Conservation (phyloP, 2,113 vertebrate species). For the Carassius carassius region DNA sequence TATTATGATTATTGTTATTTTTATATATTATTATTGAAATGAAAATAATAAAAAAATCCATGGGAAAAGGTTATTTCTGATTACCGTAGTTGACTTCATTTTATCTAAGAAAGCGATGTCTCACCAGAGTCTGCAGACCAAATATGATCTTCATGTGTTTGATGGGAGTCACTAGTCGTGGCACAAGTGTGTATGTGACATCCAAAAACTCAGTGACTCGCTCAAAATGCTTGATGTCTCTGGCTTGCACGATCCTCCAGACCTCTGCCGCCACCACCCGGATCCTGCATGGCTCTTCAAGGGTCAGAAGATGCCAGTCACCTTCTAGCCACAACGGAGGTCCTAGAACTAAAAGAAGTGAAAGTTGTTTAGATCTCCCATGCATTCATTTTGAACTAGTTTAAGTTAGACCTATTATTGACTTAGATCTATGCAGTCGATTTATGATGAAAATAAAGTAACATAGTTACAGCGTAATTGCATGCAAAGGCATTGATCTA, state of each 20-base stretch:
- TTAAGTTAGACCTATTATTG: neutral
- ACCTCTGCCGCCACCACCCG: slow-evolving; percentile 65
- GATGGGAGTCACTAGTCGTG: slow-evolving; percentile 69
- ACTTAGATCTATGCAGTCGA: no score
- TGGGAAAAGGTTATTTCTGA: neutral
- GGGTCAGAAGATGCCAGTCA: slow-evolving; percentile 58
- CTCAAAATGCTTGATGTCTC: slow-evolving; percentile 68
- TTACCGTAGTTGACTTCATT: neutral
- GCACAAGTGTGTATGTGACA: slow-evolving; percentile 61
- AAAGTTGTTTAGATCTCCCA: neutral
- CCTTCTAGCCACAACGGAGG: slow-evolving; percentile 59
- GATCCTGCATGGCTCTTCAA: slow-evolving; percentile 65
- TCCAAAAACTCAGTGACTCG: slow-evolving; percentile 67
- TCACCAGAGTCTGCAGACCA: slow-evolving; percentile 76
- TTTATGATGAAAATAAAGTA: neutral
- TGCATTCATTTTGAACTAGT: neutral
- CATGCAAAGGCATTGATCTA: no score
- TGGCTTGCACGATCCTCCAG: slow-evolving; percentile 63
- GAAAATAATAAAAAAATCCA: no score
- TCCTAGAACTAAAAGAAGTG: slow-evolving; percentile 56
- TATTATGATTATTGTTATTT: no score
- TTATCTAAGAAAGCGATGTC: neutral
- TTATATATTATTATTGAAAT: no score
- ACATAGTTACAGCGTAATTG: neutral
- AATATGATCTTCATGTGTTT: slow-evolving; percentile 79